Conservation (phyloP, 2,113 vertebrate species). For the Calonectris borealis region DNA sequence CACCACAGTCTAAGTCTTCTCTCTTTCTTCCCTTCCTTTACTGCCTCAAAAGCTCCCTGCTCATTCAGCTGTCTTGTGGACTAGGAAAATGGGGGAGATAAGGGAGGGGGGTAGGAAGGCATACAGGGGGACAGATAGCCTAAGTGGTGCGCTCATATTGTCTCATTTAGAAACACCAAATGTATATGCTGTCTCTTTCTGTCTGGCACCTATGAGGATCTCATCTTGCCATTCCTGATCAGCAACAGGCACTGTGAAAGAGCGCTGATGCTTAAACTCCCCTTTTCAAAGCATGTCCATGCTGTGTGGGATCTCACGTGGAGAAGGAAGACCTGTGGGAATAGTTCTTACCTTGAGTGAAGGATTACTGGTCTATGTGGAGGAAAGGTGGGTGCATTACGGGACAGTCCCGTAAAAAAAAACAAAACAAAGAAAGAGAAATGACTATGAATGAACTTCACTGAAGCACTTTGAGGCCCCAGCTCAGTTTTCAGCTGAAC, state of each 20-base stretch:
- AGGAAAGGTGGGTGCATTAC: background rate
- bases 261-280: background rate
- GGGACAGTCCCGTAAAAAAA: background rate
- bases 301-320: accelerated
- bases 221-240: background rate
- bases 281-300: background rate
- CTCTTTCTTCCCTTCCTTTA: background rate
- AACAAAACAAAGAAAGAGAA: background rate
- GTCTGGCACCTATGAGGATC: background rate
- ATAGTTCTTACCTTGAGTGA: background rate
- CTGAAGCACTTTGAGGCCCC: background rate
- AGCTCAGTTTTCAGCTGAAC: background rate
- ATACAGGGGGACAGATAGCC: background rate
- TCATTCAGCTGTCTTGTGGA: background rate
- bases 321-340: background rate
- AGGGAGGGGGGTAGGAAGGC: background rate
- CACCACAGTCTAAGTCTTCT: background rate
- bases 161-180: background rate
- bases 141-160: background rate
- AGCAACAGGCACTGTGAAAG: background rate
- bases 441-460: background rate
- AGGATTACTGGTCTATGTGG: background rate
- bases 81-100: background rate
- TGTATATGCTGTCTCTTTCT: background rate
- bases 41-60: accelerated